Evolutionary conservation across 2,113 vertebrate species (phyloP).

Genomic region (Malurus elegans): DNA sequence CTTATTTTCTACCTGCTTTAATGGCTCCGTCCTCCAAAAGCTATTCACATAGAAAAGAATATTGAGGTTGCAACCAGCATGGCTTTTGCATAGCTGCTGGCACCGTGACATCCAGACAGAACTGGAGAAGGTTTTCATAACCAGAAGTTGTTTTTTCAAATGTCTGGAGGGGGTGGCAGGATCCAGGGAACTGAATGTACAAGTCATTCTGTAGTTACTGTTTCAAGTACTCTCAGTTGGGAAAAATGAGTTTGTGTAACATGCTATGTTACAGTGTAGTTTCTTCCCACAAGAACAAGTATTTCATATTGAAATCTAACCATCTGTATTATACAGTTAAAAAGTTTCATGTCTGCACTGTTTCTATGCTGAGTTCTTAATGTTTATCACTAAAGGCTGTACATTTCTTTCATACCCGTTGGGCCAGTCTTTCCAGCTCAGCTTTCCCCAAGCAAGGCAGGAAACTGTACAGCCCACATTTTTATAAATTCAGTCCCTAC

Average conservation of each 20-base stretch:
- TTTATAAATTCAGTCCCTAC: background rate
- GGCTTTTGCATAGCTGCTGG: background rate
- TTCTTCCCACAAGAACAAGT: background rate
- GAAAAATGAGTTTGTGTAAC: conserved; percentile 1
- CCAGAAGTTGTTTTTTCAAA: background rate
- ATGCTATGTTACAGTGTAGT: background rate
- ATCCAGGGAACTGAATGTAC: background rate
- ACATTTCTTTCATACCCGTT: conserved; percentile 11
- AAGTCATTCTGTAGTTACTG: background rate
- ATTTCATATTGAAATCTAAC: conserved; percentile 30
- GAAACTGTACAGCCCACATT: background rate
- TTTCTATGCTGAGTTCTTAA: conserved; percentile 40
- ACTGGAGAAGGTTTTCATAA: background rate
- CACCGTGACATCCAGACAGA: background rate
- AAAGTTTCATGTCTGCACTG: background rate
- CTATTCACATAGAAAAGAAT: background rate
- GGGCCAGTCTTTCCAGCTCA: background rate
- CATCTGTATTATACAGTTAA: background rate
- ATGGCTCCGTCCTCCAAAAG: background rate
- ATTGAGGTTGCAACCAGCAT: background rate
- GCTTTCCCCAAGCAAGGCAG: background rate
- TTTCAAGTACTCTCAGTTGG: background rate
- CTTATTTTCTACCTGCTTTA: background rate
- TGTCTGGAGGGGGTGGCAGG: background rate
- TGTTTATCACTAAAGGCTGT: background rate